Evolutionary conservation across 1,140 invertebrate genomes (phyloP), one percentile per base, ranked within the genome.

Genomic region (Drosophila quadrilineata): DNA sequence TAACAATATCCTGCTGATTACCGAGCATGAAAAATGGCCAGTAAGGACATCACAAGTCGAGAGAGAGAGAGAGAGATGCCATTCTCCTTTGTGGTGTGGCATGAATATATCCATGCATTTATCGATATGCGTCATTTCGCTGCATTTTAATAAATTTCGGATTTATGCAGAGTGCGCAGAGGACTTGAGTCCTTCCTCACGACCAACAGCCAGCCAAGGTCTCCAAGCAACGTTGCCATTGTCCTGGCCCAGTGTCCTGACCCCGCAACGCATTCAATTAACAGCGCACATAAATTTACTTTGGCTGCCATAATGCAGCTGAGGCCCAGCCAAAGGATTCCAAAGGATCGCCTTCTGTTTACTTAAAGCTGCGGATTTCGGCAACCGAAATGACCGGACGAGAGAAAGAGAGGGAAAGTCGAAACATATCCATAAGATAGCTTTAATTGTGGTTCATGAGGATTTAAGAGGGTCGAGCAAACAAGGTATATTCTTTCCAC

Each of bases 201-300:
- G 24, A 10, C 38, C 31, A 58, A n/a, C n/a, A n/a, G n/a, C n/a
- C n/a, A n/a, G n/a, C n/a, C n/a, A 26, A 33, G 46, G 10, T 57
- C 24, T 49, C 10, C 17, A n/a, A 21, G 19, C 28, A 29, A 36
- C 0, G 3, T 3, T 24, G 21, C n/a, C 26, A 9, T 4, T 5
- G 10, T 33, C n/a, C 21, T 46, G 64, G 28, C 48, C 41, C 22
- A 12, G 22, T 53, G 75, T 54, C 59, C 58, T 49, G 76, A 71
- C 60, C 66, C 65, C 53, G 40, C 58, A 46, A 56, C 43, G 79
- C 77, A 67, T 84, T 84, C 79, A 84, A 84, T 84, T 84, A 84
- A 84, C 77, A 71, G 62, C 53, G 77, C 65, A 77, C 77, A 77
- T 84, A 84, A 84, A 84, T 84, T 84, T 84, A 77, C 79, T 77